Base-by-base conservation (phyloP, 2,888 invertebrate species). In the Tupiocoris notatus region DNA sequence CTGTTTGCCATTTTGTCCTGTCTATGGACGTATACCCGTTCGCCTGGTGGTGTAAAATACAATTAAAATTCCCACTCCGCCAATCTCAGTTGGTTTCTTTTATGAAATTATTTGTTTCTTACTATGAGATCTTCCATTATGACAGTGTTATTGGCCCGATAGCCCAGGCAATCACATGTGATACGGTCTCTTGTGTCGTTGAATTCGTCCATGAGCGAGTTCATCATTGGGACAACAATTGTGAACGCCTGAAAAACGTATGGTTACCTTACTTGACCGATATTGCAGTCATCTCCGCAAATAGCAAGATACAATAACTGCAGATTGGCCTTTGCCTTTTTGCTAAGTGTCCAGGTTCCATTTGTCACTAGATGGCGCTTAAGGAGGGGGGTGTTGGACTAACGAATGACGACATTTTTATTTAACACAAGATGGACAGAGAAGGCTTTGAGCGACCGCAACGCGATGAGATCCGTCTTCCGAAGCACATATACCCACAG, bases 81-180 rank as follows among this genome's bases (percentile, higher is more conserved):
- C 17, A 59, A 22, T 20, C 9, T 6, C 20, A 63, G 63, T 21
- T 23, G 23, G n/a, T n/a, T n/a, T n/a, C n/a, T 12, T 12, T 54
- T 54, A 9, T 12, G 12, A 9, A 12, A 54, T 12, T 12, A 54
- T 54, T 12, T 12, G n/a, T n/a, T n/a, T n/a, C 67, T 67, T 22
- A 67, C 67, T 18, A n/a, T 22, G 16, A 67, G 58, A 57, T 67
- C 67, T 21, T 67, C 67, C 67, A 67, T 67, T n/a, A 67, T 58
- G 20, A 67, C 22, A 6, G n/a, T 12, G 57, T 23, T 67, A 24
- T 67, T 57, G 2, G 67, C 57, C 9, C 58, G 21, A 54, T 67
- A 57, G 1, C 67, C 67, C 12, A 67, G 67, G 22, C 67, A 67
- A 1, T 67, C 18, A 20, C 56, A 21, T 58, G 22, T 23, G 16